A percentile compares a stretch with the other conserved stretches of the same genome.
Evolutionary conservation across 2,888 invertebrate genomes (phyloP).

Genomic region (Nomada lathburiana): DNA sequence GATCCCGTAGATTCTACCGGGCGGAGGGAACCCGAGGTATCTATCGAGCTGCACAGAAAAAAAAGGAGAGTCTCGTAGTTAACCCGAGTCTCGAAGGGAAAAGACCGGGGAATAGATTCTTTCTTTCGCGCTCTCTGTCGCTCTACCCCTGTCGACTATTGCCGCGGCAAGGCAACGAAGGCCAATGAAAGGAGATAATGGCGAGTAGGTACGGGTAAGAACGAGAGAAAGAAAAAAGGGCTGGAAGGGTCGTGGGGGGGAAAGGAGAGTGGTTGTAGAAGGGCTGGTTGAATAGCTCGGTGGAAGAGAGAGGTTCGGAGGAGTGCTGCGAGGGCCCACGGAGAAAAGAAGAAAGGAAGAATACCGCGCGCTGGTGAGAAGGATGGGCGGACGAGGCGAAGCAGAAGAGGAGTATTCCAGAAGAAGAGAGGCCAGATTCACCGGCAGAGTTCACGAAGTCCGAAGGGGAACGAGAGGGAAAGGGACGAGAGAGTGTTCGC

Average conservation of each 20-base stretch:
- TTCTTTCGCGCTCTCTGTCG: constrained; percentile 11
- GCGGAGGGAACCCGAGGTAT: constrained; percentile 36
- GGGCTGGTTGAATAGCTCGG: constrained; percentile 55
- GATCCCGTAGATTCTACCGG: constrained; percentile 52
- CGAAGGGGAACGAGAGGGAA: constrained; percentile 50
- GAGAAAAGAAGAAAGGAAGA: constrained; percentile 34
- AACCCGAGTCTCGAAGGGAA: constrained; percentile 45
- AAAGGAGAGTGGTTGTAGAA: constrained; percentile 20
- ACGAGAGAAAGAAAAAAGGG: constrained; percentile 62
- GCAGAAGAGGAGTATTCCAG: constrained; percentile 29
- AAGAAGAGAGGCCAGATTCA: constrained; percentile 36
- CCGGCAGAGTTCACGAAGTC: constrained; percentile 13
- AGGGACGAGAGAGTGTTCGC: constrained; percentile 22
- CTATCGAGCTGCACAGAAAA: neutral
- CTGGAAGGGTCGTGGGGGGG: constrained; percentile 34
- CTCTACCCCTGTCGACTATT: constrained; percentile 54
- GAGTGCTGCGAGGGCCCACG: constrained; percentile 33
- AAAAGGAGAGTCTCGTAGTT: constrained; percentile 51
- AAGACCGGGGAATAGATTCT: constrained; percentile 46
- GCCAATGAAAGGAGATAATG: constrained; percentile 77
- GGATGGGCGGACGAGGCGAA: constrained; percentile 58
- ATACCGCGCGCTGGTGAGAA: constrained; percentile 63
- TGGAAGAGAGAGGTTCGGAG: constrained; percentile 48
- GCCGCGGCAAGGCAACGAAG: constrained; percentile 68
- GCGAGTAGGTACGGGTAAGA: constrained; percentile 65